These are phyloP conservation scores for Thecophora atra DNA, from an alignment of 2,888 invertebrate species.

Conservation along the genomic window DNA sequence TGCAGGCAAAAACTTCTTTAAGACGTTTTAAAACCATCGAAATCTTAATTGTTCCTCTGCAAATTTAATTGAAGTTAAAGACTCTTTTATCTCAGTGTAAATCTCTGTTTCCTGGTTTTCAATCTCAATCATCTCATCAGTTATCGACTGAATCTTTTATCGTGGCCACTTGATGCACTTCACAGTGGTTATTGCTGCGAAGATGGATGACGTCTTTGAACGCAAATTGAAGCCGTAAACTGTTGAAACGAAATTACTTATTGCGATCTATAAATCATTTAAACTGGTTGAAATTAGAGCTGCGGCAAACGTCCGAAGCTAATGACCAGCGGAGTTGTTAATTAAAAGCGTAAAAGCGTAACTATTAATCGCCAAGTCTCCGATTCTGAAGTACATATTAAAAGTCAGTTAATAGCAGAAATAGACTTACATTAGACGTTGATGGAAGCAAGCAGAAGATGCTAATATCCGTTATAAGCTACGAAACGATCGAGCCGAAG, in stretches of 20 bases:
- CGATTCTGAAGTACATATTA: slow-evolving; percentile 4
- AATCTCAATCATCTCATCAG: background rate
- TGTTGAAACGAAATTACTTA: slow-evolving; percentile 22
- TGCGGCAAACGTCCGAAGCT: background rate
- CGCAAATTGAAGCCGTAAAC: slow-evolving; percentile 21
- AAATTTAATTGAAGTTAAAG: too few relatives aligned
- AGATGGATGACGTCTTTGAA: background rate
- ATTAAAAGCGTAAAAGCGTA: slow-evolving; percentile 9
- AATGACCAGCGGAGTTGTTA: slow-evolving; percentile 9
- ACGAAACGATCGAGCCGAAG: background rate
- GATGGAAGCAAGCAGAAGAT: background rate
- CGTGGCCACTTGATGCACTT: background rate
- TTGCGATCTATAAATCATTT: slow-evolving; percentile 1
- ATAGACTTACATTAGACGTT: background rate
- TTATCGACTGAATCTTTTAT: too few relatives aligned
- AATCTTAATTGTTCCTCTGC: too few relatives aligned
- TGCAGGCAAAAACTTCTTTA: too few relatives aligned
- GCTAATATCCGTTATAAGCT: slow-evolving; percentile 27
- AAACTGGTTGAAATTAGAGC: background rate
- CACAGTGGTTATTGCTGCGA: background rate
- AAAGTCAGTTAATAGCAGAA: background rate
- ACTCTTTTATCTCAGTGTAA: background rate
- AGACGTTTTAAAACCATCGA: too few relatives aligned
- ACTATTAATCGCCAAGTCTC: slow-evolving; percentile 22
- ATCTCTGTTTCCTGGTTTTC: background rate